These are phyloP conservation scores for Hydrozoanthus tunicans DNA, from an alignment of 64 coral and sea anemone genomes.

Conservation along the genomic window DNA sequence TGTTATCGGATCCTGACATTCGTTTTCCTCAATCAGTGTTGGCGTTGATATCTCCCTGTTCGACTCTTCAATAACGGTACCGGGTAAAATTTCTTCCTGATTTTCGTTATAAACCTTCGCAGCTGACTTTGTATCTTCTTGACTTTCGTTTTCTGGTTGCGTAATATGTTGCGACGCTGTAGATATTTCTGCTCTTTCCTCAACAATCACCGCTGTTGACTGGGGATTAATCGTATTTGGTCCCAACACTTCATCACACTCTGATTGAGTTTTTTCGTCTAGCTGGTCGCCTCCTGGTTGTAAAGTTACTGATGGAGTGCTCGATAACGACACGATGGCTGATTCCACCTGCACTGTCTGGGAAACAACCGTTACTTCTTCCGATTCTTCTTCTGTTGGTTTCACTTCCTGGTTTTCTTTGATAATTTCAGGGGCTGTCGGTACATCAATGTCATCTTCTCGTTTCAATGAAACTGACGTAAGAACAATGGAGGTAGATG, in stretches of 20 bases:
- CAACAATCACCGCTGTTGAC: not conserved
- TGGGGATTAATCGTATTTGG: not conserved
- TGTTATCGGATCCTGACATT: not conserved
- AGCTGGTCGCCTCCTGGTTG: not conserved
- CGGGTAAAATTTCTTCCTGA: not conserved
- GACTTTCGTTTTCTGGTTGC: conserved; percentile 12
- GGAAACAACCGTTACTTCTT: conserved; percentile 4
- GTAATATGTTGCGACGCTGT: not conserved
- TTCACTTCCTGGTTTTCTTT: not conserved
- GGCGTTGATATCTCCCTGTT: not conserved
- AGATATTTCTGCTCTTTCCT: not conserved
- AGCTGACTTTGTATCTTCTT: not conserved
- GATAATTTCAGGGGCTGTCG: not conserved
- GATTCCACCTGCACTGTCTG: conserved; percentile 12
- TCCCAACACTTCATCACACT: not conserved
- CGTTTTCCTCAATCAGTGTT: not conserved
- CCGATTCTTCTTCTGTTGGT: not conserved
- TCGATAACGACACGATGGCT: not conserved
- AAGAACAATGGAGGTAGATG: not conserved
- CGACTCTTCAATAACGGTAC: not conserved
- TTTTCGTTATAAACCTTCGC: not conserved
- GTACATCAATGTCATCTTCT: conserved; percentile 2
- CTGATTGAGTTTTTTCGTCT: not conserved
- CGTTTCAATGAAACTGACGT: not conserved
- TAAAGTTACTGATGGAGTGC: not conserved